Conservation (phyloP, 2,888 invertebrate species). For the Sphaerophoria taeniata region DNA sequence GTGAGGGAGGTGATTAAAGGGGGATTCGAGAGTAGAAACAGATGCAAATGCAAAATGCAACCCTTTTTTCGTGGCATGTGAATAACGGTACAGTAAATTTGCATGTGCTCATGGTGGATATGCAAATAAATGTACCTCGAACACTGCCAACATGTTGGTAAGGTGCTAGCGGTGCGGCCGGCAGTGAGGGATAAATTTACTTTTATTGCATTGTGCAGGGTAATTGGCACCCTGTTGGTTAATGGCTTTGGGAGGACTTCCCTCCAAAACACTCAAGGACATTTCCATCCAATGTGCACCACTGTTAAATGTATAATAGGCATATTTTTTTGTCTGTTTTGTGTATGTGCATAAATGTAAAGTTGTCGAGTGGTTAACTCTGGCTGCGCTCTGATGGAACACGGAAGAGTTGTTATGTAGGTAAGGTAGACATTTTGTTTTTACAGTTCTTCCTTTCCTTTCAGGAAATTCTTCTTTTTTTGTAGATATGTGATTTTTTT, state of each 20-base stretch:
- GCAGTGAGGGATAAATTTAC: conserved; percentile 58
- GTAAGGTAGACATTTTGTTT: conserved; percentile 39
- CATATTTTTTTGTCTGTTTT: not conserved
- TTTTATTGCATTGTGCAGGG: conserved; percentile 66
- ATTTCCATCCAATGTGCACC: conserved; percentile 51
- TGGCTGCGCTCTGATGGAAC: conserved; percentile 56
- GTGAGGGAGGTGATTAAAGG: not conserved
- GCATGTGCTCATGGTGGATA: conserved; percentile 5
- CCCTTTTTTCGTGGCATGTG: conserved; percentile 55
- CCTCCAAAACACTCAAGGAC: conserved; percentile 67
- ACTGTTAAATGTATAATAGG: not conserved
- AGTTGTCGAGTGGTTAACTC: conserved; percentile 59
- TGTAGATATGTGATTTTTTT: not conserved
- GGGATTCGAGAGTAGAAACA: not conserved
- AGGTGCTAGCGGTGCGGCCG: not conserved
- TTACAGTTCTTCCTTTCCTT: conserved; percentile 14
- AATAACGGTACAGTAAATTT: conserved; percentile 32
- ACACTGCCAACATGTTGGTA: conserved; percentile 26
- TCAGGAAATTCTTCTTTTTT: conserved; percentile 1
- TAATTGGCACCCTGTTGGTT: conserved; percentile 74
- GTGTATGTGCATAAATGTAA: conserved; percentile 19
- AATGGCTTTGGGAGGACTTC: conserved; percentile 64
- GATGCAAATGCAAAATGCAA: conserved; percentile 18
- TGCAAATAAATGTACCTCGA: conserved; percentile 25
- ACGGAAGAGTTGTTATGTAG: conserved; percentile 61